phyloP scores from a whole-genome alignment of 2,888 invertebrate genomes.

The Gastracanthus pulcherrimus region DNA sequence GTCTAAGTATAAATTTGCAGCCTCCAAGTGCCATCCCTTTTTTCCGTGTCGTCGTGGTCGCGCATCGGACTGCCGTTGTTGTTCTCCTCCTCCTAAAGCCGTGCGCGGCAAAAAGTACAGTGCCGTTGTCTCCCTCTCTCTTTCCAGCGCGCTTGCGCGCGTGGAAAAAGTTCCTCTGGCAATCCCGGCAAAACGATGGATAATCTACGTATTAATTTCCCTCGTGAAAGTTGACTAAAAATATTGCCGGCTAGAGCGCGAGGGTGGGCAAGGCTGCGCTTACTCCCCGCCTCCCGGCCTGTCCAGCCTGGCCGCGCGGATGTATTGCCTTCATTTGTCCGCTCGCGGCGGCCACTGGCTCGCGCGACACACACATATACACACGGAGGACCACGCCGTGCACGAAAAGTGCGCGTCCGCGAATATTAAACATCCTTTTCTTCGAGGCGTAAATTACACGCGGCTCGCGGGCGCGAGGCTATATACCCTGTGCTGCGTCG shows the following conservation, averaged over 20 bases:
- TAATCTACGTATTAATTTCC: conserved; percentile 56
- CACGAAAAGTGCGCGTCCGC: conserved; percentile 42
- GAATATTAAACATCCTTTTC: conserved; percentile 58
- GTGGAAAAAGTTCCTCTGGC: conserved; percentile 8
- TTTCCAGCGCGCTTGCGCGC: neutral
- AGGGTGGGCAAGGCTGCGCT: too few relatives aligned
- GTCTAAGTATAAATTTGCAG: conserved; percentile 28
- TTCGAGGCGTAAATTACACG: conserved; percentile 61
- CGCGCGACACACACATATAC: neutral
- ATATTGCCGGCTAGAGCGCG: neutral
- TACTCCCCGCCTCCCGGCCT: too few relatives aligned
- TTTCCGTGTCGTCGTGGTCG: too few relatives aligned
- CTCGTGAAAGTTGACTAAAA: conserved; percentile 40
- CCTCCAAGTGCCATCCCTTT: too few relatives aligned
- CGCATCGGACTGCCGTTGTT: too few relatives aligned
- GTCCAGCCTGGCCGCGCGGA: conserved; percentile 7
- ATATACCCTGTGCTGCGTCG: neutral
- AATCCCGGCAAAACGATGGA: conserved; percentile 44
- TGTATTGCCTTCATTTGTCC: conserved; percentile 55
- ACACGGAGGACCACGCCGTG: neutral
- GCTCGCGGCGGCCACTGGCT: neutral
- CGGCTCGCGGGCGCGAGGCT: conserved; percentile 18
- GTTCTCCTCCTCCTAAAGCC: too few relatives aligned
- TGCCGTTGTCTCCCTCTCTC: too few relatives aligned
- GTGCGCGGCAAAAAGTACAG: too few relatives aligned